Percentiles rank a stretch among this genome's conserved stretches.
Conservation (phyloP, 2,888 invertebrate genomes). For the Hyles lineata region DNA sequence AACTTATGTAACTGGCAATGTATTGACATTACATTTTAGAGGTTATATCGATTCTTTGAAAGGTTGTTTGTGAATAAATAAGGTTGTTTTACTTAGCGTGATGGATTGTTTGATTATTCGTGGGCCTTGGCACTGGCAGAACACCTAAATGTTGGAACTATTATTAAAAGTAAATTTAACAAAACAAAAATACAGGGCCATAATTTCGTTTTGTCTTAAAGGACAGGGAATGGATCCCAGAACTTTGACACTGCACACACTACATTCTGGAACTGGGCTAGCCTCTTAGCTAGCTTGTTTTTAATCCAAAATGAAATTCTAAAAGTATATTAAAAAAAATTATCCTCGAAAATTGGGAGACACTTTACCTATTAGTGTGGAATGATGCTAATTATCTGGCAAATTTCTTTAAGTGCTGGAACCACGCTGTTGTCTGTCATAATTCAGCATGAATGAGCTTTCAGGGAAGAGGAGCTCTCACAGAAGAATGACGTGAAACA, state of each 20-base stretch:
- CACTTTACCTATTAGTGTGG: not conserved
- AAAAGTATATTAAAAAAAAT: too few species aligned
- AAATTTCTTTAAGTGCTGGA: too few species aligned
- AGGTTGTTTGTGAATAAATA: slow-evolving; percentile 28
- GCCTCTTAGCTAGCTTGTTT: too few species aligned
- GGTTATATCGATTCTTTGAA: slow-evolving; percentile 23
- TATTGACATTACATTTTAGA: slow-evolving; percentile 30
- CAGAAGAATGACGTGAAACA: too few species aligned
- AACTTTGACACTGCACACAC: too few species aligned
- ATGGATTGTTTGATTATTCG: slow-evolving; percentile 1
- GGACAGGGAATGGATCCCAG: too few species aligned
- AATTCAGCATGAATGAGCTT: too few species aligned
- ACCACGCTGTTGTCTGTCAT: too few species aligned
- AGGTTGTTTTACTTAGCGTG: slow-evolving; percentile 15
- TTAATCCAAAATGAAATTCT: too few species aligned
- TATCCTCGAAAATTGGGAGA: not conserved
- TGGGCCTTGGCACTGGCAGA: not conserved
- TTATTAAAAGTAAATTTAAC: not conserved
- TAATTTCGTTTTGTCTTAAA: too few species aligned
- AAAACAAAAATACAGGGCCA: not conserved
- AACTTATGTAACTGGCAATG: slow-evolving; percentile 16
- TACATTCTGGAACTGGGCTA: too few species aligned
- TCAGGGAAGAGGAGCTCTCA: too few species aligned
- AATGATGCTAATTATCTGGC: not conserved
- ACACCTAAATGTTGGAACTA: not conserved